phyloP scores from a whole-genome alignment of 2,797 vertebrate species.

The Uromys caudimaculatus region DNA sequence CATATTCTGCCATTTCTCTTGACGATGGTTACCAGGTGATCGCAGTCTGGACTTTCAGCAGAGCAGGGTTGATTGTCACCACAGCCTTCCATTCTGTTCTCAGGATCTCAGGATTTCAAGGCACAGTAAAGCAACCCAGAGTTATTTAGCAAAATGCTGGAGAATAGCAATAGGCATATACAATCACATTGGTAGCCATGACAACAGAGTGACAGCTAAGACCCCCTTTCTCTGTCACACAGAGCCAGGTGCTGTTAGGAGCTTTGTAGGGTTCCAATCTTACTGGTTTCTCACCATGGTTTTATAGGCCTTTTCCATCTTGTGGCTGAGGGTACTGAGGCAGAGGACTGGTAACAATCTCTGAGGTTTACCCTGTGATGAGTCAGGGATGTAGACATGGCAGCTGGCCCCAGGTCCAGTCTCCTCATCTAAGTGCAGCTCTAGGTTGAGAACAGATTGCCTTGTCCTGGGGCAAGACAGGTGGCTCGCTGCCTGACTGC shows the following conservation, averaged over 20 bases:
- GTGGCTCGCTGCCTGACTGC: accelerated
- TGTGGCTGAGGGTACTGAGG: not conserved
- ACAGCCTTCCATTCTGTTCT: not conserved
- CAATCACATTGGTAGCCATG: not conserved
- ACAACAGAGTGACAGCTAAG: not conserved
- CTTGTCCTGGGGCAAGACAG: accelerated
- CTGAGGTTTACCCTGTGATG: accelerated
- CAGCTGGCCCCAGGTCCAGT: accelerated
- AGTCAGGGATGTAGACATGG: not conserved
- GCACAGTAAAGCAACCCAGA: not conserved
- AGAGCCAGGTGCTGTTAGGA: accelerated
- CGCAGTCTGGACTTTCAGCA: too few relatives aligned
- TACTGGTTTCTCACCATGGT: not conserved
- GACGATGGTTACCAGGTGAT: accelerated
- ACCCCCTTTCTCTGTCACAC: not conserved
- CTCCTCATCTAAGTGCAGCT: not conserved
- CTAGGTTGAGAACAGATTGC: accelerated
- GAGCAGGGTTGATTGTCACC: accelerated
- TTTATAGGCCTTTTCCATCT: not conserved
- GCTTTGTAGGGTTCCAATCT: accelerated
- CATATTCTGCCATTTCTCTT: not conserved
- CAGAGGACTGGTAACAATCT: not conserved
- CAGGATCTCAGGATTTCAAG: not conserved
- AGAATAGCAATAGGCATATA: not conserved
- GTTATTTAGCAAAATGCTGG: not conserved